phyloP scores from a whole-genome alignment of 30 jellyfish, hydroid and myxozoan species.

The Aurelia coerulea region DNA sequence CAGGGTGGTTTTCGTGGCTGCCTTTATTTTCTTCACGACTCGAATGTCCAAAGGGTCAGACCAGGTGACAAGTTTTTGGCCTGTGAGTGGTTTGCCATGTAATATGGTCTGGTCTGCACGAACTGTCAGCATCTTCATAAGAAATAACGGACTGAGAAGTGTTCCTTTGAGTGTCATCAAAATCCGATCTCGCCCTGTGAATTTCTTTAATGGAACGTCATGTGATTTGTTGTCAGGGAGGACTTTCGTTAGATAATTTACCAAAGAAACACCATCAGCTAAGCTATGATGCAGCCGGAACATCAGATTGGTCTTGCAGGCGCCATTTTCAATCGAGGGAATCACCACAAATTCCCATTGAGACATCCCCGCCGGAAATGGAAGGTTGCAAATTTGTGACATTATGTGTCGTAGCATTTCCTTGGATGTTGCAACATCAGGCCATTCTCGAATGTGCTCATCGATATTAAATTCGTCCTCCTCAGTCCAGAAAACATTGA shows the following conservation, averaged over 20 bases:
- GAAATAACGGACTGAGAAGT: slow-evolving; percentile 53
- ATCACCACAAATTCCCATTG: slow-evolving; percentile 85
- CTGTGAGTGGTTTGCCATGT: slow-evolving; percentile 69
- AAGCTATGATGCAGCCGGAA: slow-evolving; percentile 77
- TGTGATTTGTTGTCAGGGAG: slow-evolving; percentile 60
- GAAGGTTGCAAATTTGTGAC: slow-evolving; percentile 54
- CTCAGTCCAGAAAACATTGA: slow-evolving; percentile 73
- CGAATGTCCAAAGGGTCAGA: slow-evolving; percentile 74
- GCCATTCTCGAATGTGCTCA: slow-evolving; percentile 72
- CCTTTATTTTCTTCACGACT: slow-evolving; percentile 59
- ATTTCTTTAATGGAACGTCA: slow-evolving; percentile 50
- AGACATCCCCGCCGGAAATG: slow-evolving; percentile 72
- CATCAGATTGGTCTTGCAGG: slow-evolving; percentile 60
- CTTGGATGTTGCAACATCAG: slow-evolving; percentile 42
- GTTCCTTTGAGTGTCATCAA: slow-evolving; percentile 65
- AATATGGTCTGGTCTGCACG: slow-evolving; percentile 50
- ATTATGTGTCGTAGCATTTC: slow-evolving; percentile 44
- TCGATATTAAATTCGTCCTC: slow-evolving; percentile 65
- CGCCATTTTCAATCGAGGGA: slow-evolving; percentile 77
- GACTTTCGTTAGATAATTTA: slow-evolving; percentile 51
- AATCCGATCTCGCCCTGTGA: slow-evolving; percentile 53
- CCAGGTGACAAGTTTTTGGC: slow-evolving; percentile 80
- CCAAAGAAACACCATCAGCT: slow-evolving; percentile 89
- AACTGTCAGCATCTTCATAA: slow-evolving; percentile 47
- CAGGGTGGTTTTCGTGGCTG: slow-evolving; percentile 71